A percentile compares a stretch with the other conserved stretches of the same genome.
Evolutionary conservation across 2,113 vertebrate genomes (phyloP).

Genomic region (Mastomys coucha): DNA sequence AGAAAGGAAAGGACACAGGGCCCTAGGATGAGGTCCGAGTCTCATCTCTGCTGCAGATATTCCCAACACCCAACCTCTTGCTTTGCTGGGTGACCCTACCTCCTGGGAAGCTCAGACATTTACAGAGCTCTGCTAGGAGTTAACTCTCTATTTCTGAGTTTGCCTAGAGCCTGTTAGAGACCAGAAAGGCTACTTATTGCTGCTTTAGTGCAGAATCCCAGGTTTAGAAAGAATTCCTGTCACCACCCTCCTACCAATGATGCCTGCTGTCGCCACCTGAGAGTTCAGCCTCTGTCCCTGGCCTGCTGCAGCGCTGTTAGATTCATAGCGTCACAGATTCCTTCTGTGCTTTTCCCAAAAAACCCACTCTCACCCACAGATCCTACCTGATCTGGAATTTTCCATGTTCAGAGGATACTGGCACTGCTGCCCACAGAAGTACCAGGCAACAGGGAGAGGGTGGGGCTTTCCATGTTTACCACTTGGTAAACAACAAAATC

Average conservation of each 20-base stretch:
- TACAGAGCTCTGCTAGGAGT: background rate
- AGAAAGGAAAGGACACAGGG: background rate
- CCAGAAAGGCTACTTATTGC: background rate
- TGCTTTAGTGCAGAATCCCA: background rate
- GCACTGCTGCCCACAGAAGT: background rate
- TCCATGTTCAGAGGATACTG: background rate
- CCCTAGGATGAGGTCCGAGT: background rate
- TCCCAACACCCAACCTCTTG: rapidly evolving
- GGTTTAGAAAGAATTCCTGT: background rate
- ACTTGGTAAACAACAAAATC: background rate
- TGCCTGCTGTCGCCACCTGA: background rate
- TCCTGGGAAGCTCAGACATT: background rate
- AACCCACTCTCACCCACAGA: background rate
- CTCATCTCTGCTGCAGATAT: background rate
- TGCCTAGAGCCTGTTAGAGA: background rate
- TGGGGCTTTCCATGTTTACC: background rate
- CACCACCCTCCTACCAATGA: background rate
- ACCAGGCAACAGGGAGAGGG: background rate
- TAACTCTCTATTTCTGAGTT: background rate
- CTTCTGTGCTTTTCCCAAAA: background rate
- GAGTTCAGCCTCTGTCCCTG: background rate
- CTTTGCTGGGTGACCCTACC: background rate
- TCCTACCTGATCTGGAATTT: background rate
- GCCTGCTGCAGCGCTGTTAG: background rate
- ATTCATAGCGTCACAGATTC: background rate